Base-by-base conservation (phyloP, 2,797 vertebrate genomes). In the Microhierax caerulescens region DNA sequence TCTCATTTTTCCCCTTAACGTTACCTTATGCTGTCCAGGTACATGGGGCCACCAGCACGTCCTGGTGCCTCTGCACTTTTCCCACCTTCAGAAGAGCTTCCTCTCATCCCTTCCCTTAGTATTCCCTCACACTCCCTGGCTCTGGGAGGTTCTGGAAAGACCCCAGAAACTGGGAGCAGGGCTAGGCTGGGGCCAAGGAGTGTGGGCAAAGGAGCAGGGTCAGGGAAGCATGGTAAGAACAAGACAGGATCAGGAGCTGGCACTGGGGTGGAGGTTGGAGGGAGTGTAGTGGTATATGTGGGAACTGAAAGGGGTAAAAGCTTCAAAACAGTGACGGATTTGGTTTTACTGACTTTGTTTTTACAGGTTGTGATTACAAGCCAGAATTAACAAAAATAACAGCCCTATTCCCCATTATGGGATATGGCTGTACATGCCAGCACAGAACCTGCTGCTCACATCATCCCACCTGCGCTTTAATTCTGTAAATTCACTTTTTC, bases 31-130 rank as follows among this genome's bases (percentile, higher is more conserved):
- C 59, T 39, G 19, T n/a, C 14, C 50, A 88, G 63, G 53, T 48
- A 28, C 1, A 3, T 22, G 34, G 59, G 43, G 39, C 57, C 0
- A 1, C 50, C 39, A 72, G 48, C 43, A 36, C 0, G 0, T 67
- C 43, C 63, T 0, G 0, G 13, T 24, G 51, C 45, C 37, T 45
- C 37, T 34, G 32, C 28, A 10, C 53, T 43, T 79, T 47, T 56
- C 43, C 45, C 17, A 20, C 25, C 19, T 7, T 15, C n/a, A n/a
- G 70, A 61, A 54, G 60, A 64, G 19, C 6, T 65, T 25, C 16
- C 34, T 75, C 23, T 83, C 24, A 43, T 24, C 48, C 30, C 19
- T 83, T 83, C 19, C 32, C 39, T 48, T 20, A 10, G 30, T 14
- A 18, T 47, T 18, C 7, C 50, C 20, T 45, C 2, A 0, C 28